Conservation (phyloP, 2,888 invertebrate species). For the Emmelina monodactyla region DNA sequence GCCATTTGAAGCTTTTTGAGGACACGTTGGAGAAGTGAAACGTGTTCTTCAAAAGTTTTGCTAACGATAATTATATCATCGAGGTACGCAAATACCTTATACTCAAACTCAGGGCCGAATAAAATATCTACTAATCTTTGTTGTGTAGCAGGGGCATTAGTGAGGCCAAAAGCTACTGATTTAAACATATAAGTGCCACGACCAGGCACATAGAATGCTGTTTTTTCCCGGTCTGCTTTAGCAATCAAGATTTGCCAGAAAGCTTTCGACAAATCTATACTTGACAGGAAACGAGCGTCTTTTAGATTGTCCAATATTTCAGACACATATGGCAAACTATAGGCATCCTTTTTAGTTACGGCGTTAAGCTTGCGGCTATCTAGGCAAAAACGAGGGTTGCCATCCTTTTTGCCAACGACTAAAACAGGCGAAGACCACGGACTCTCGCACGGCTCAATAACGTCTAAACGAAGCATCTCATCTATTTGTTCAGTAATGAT, state of each 20-base stretch:
- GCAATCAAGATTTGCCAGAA: constrained; percentile 12
- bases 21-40: constrained; percentile 13
- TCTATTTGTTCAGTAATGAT: constrained; percentile 9
- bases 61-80: constrained; percentile 18
- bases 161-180: constrained; percentile 4
- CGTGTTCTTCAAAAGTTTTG: constrained; percentile 16
- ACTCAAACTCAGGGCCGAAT: constrained; percentile 16
- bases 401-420: constrained; percentile 11
- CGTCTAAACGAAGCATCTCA: constrained; percentile 9
- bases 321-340: constrained; percentile 14
- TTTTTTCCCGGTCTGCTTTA: constrained; percentile 7
- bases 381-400: constrained; percentile 15
- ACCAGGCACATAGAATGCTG: constrained; percentile 7
- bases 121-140: constrained; percentile 15
- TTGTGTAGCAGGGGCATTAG: constrained; percentile 17
- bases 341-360: constrained; percentile 12
- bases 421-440: constrained; percentile 17
- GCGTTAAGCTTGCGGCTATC: constrained; percentile 15
- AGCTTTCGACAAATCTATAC: constrained; percentile 12
- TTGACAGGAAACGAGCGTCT: constrained; percentile 12
- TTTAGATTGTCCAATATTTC: constrained; percentile 16
- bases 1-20: constrained; percentile 14
- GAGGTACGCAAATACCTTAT: constrained; percentile 15
- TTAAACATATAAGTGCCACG: constrained; percentile 5
- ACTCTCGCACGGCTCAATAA: constrained; percentile 15